Evolutionary conservation across 2,797 vertebrate genomes (phyloP).

Genomic region (Gymnodraco acuticeps): DNA sequence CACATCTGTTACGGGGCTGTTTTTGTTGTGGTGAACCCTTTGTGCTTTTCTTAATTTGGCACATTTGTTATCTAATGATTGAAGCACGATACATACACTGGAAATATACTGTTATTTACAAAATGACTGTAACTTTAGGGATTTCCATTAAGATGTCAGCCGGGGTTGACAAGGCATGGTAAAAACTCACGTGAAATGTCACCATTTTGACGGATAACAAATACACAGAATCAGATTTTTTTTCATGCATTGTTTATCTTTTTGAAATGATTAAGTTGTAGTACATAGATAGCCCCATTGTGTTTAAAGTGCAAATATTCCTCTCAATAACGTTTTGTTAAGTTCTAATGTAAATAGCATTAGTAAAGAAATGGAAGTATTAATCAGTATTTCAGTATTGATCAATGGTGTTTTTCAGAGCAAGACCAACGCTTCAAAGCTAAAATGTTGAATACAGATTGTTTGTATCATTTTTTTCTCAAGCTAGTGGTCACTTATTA

Average conservation of each 20-base stretch:
- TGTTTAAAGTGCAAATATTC: background rate
- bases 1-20: constrained; percentile 5
- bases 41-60: constrained; percentile 14
- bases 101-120: background rate
- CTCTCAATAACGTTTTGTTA: background rate
- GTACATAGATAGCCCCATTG: background rate
- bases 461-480: background rate
- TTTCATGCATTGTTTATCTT: background rate
- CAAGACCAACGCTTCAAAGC: constrained; percentile 8
- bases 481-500: background rate
- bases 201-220: constrained; percentile 1
- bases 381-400: constrained; percentile 6
- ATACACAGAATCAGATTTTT: background rate
- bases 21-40: background rate
- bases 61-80: constrained; percentile 27
- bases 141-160: constrained; percentile 19
- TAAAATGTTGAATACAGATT: constrained; percentile 4
- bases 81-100: background rate
- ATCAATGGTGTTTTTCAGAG: constrained; percentile 15
- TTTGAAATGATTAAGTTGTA: background rate
- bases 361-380: background rate
- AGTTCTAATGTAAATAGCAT: background rate
- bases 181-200: constrained; percentile 13
- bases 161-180: background rate
- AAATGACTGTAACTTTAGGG: background rate